Evolutionary conservation across 2,113 vertebrate species (phyloP), one percentile per base, ranked within the genome.

Genomic region (Cheilinus undulatus): DNA sequence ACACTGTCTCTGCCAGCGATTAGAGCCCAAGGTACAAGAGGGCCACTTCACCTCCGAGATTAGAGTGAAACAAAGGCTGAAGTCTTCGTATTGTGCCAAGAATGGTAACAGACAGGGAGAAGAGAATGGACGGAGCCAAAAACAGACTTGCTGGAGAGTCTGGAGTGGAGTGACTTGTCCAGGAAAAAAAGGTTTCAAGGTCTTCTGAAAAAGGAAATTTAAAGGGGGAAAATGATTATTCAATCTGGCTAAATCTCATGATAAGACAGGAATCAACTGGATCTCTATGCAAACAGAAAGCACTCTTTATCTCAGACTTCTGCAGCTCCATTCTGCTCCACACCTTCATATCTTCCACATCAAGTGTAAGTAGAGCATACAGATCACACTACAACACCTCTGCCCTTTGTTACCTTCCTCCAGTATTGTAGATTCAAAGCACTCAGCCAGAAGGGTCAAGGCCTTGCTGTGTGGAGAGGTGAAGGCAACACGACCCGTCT

Each of bases 41-140:
- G 76, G 71, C 87, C 87, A 91, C 88, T 91, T 90, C 86, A 89
- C 84, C 82, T 85, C 81, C 43, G 56, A 84, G 80, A 89, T 88
- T 84, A 84, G 71, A 86, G 74, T 63, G 64, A 88, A 87, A 92
- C 82, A 90, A 92, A 90, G 84, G 49, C 53, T 40, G 27, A 61
- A 82, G 82, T 84, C 83, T 80, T 87, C 56, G 58, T n/a, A 73
- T 86, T 86, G 86, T 85, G 80, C 78, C 80, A 79, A 70, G 73
- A 88, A 85, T n/a, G 59, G 65, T 59, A 72, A 67, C 73, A 67
- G 80, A 84, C 42, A 48, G 67, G 32, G 42, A 72, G 56, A 24
- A 54, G 60, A 73, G 19, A 73, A 68, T 42, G 54, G 61, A 19
- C 26, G 19, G 69, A 87, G 76, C 78, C 66, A 78, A 82, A 83